Base-by-base conservation (phyloP, 2,113 vertebrate species). In the Mastomys natalensis region DNA sequence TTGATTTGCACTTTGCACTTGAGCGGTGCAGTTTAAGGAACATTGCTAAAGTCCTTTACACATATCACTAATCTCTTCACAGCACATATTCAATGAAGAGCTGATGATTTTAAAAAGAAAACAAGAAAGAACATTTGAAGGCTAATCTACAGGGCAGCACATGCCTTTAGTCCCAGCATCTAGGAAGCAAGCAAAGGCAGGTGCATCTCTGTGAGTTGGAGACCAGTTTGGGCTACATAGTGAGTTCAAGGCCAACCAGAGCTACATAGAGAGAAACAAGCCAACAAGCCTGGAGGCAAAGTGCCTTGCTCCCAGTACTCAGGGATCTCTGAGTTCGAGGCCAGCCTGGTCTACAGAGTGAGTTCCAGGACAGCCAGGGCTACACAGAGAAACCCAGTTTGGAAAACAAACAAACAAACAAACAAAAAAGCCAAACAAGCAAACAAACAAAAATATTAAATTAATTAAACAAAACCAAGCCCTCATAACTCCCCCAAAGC, bases 21-120 rank as follows among this genome's bases (percentile, higher is more conserved):
- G n/a, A n/a, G n/a, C n/a, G n/a, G n/a, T n/a, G n/a, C n/a, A 97
- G 85, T 96, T 98, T 97, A 96, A 96, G 95, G 97, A 97, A 98
- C 98, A 96, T 97, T 98, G 95, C 93, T 98, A 97, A 98, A 98
- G 97, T 98, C 98, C 97, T 98, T 98, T 92, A 98, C 98, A 98
- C 97, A 98, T 98, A 98, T 97, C 78, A 58, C 96, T 97, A 98
- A 98, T 98, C 90, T 97, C 94, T 98, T 99, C 98, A 98, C 97
- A 98, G 98, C 98, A 98, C 98, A 98, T 89, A 97, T 95, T 98
- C 98, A 95, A 97, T 97, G 95, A 98, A 98, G 97, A 97, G 98
- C 96, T 96, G 93, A 98, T 98, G 98, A 98, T 98, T 97, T 97
- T 97, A 98, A 97, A 97, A 90, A 37, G 58, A 15, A 82, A 82